phyloP scores from a whole-genome alignment of 2,888 invertebrate genomes.

The Acleris sparsana region DNA sequence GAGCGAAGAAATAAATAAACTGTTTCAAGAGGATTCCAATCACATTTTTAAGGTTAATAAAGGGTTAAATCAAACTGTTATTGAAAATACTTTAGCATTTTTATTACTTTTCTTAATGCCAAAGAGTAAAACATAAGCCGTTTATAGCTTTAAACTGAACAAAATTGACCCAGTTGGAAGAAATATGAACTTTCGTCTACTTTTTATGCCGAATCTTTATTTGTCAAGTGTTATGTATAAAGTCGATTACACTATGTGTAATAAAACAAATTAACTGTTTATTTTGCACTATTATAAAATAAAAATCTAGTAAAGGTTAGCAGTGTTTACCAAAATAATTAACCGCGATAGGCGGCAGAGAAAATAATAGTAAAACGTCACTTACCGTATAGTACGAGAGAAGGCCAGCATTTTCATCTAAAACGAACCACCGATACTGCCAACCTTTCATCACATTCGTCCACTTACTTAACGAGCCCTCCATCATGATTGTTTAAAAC shows the following conservation, averaged over 20 bases:
- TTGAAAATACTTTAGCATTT: no score
- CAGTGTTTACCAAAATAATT: constrained; percentile 31
- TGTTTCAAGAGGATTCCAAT: neutral
- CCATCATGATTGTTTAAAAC: constrained; percentile 86
- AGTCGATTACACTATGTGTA: neutral
- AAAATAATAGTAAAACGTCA: constrained; percentile 63
- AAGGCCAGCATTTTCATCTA: constrained; percentile 97
- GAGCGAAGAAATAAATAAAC: neutral
- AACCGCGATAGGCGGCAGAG: constrained; percentile 37
- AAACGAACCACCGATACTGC: constrained; percentile 99
- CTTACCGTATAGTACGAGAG: constrained; percentile 99
- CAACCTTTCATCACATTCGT: constrained; percentile 99
- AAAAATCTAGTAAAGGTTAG: constrained; percentile 1
- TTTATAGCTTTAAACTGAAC: no score
- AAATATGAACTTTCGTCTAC: no score
- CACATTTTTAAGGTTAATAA: no score
- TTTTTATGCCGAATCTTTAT: no score
- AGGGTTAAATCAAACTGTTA: no score
- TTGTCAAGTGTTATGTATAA: no score
- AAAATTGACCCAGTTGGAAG: no score
- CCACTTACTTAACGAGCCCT: constrained; percentile 98
- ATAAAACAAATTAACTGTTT: neutral
- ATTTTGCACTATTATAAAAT: neutral
- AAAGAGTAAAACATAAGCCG: no score
- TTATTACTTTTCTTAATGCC: no score